Percentiles rank a stretch among this genome's conserved stretches.
phyloP scores from a whole-genome alignment of 1,140 invertebrate genomes.

The Bombus confusus region DNA sequence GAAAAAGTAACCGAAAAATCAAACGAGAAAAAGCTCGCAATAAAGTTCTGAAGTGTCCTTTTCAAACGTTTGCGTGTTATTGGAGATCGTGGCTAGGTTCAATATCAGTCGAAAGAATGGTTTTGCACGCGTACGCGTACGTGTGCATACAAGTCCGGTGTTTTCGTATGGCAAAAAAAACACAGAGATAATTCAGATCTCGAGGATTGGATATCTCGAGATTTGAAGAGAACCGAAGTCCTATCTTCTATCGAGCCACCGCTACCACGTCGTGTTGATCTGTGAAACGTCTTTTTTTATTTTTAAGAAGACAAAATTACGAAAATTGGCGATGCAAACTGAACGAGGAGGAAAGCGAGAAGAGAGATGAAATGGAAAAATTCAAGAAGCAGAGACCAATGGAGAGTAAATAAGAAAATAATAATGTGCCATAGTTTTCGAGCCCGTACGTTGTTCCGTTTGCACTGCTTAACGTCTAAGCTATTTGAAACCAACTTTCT shows the following conservation, averaged over 20 bases:
- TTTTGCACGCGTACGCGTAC: background rate
- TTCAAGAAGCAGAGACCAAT: background rate
- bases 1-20: conserved; percentile 21
- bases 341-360: background rate
- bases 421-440: conserved; percentile 52
- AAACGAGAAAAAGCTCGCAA: conserved; percentile 30
- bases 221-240: background rate
- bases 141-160: background rate
- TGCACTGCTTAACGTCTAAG: background rate
- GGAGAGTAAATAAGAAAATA: conserved; percentile 46
- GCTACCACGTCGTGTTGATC: background rate
- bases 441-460: conserved; percentile 52
- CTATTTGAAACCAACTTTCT: conserved; percentile 26
- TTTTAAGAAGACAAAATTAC: too few species aligned
- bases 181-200: background rate
- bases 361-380: background rate
- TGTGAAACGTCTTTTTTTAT: background rate
- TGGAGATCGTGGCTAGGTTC: conserved; percentile 1
- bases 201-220: background rate
- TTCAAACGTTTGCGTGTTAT: conserved; percentile 30
- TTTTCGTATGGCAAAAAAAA: background rate
- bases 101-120: conserved; percentile 15
- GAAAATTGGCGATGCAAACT: too few species aligned
- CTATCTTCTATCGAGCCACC: background rate
- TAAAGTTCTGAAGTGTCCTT: conserved; percentile 30